These are phyloP conservation scores for Alectoris magna DNA, from an alignment of 2,797 vertebrate species.

Conservation along the genomic window DNA sequence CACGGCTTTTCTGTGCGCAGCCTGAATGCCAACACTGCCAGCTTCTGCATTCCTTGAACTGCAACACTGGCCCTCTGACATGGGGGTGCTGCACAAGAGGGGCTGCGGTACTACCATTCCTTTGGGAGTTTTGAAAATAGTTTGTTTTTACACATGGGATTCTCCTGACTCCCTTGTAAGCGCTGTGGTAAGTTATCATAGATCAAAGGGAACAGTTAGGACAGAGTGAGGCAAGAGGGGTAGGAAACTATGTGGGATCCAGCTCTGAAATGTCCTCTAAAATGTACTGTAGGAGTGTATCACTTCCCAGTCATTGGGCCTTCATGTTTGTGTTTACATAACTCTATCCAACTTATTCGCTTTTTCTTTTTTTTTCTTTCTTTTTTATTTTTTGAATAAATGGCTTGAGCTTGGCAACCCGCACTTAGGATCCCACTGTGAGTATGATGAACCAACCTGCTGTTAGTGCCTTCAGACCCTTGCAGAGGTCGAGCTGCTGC, in stretches of 20 bases:
- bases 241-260: background rate
- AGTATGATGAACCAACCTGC: background rate
- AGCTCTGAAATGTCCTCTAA: background rate
- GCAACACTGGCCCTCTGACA: background rate
- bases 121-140: background rate
- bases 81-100: background rate
- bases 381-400: background rate
- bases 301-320: background rate
- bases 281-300: background rate
- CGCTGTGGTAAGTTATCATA: background rate
- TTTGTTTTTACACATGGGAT: slow-evolving; percentile 27
- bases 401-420: background rate
- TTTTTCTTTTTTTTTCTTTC: background rate
- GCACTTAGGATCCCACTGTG: background rate
- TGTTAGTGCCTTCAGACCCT: background rate
- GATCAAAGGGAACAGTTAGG: slow-evolving; percentile 11
- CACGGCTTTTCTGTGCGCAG: background rate
- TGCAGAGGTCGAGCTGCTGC: background rate
- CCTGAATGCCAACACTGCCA: rapidly evolving
- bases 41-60: background rate
- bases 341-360: background rate
- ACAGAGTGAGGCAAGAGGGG: background rate
- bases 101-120: rapidly evolving
- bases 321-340: background rate
- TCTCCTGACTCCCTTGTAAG: background rate